phyloP scores from a whole-genome alignment of 2,797 vertebrate species.

The Astyanax mexicanus region DNA sequence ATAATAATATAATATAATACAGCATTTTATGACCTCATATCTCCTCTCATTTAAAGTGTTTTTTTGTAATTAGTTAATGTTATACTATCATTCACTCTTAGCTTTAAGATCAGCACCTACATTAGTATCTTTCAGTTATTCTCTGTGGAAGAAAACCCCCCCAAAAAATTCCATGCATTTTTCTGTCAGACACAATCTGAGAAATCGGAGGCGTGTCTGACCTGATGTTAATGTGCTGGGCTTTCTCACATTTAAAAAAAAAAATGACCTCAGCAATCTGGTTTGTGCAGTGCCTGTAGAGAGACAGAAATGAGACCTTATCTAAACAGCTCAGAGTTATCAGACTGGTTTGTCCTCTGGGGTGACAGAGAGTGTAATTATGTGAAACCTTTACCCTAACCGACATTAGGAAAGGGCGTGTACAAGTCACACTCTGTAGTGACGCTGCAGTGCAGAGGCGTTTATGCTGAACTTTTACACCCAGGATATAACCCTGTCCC shows the following conservation, averaged over 20 bases:
- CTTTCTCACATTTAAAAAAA: neutral
- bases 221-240: no score
- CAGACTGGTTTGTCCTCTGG: constrained; percentile 14
- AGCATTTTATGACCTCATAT: neutral
- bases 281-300: constrained; percentile 1
- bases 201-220: neutral
- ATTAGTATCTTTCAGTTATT: neutral
- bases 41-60: neutral
- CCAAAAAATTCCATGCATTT: no score
- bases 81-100: neutral
- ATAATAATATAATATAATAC: no score
- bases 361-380: neutral
- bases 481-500: no score
- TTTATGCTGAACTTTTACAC: constrained; percentile 3
- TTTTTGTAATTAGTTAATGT: neutral
- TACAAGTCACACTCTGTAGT: neutral
- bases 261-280: neutral
- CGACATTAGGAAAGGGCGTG: neutral
- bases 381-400: constrained; percentile 2
- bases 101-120: neutral
- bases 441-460: neutral
- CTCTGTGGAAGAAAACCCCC: no score
- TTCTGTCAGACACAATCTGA: neutral
- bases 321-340: neutral
- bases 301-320: neutral